phyloP scores from a whole-genome alignment of 2,113 vertebrate genomes.

The Physeter macrocephalus region DNA sequence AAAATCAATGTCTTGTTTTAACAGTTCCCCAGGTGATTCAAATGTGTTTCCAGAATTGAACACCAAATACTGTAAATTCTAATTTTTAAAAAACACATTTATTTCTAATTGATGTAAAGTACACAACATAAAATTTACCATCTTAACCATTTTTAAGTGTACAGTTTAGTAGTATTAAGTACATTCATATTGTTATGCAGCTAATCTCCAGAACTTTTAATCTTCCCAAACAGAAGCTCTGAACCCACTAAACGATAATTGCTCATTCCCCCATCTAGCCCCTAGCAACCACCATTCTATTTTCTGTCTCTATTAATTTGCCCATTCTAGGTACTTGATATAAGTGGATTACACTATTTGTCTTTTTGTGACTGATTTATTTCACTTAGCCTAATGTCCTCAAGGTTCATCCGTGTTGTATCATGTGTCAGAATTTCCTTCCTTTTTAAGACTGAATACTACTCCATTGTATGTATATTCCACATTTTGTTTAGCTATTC shows the following conservation, averaged over 20 bases:
- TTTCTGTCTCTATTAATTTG: not conserved
- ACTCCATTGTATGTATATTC: not conserved
- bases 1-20: conserved; percentile 1
- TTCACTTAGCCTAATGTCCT: not conserved
- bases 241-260: not conserved
- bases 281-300: not conserved
- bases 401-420: not conserved
- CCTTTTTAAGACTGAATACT: not conserved
- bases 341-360: not conserved
- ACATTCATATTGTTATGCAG: not conserved
- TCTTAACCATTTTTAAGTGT: not conserved
- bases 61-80: not conserved
- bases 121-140: not conserved
- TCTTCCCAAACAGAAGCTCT: not conserved
- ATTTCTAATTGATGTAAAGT: not conserved
- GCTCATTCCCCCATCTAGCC: not conserved
- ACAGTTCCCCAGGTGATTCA: not conserved
- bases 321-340: not conserved
- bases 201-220: not conserved
- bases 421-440: not conserved
- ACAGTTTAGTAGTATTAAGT: not conserved
- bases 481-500: not conserved
- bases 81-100: not conserved
- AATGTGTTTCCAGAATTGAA: not conserved
- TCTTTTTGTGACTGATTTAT: not conserved